Evolutionary conservation across 2,113 vertebrate genomes (phyloP), one percentile per base, ranked within the genome.

Genomic region (Podarcis cretensis): DNA sequence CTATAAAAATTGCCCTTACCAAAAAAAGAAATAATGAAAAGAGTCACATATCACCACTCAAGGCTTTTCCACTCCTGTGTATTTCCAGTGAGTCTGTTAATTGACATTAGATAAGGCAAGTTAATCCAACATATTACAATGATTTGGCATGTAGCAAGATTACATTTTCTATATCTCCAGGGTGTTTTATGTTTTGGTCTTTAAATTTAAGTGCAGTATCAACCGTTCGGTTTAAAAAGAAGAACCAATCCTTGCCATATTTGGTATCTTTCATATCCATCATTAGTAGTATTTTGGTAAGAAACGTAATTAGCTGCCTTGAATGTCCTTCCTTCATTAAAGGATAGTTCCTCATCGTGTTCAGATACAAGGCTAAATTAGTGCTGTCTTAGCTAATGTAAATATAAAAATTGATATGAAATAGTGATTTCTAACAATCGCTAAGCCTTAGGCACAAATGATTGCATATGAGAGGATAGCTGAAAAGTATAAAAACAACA

Each of bases 281-380:
- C 90, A 94, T 88, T 94, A 94, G 94, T 95, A 95, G 94, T 95
- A 89, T 96, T 97, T 97, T 97, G 96, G 96, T 97, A 96, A 96
- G 95, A 83, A 97, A 95, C 95, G 94, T 95, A 95, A 96, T 97
- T 97, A 97, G 97, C 97, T 97, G 96, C 97, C 97, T 95, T 96
- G 92, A 96, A 96, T 95, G 94, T 91, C 95, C 96, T 93, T 95
- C 94, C 86, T 94, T 95, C 87, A 91, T 95, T 94, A 93, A 95
- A 87, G 94, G 91, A 93, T 90, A 92, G 83, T 91, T 95, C 95
- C 92, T 88, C 92, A 92, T 95, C 76, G 85, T 93, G 93, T 96
- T 96, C 95, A 96, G 48, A 94, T 95, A 97, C 95, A 94, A 96
- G 94, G 86, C 95, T 93, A 92, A 94, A 93, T 93, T 96, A 96